These are phyloP conservation scores for Apogon talboti DNA, from an alignment of 2,797 vertebrate species.

Conservation along the genomic window DNA sequence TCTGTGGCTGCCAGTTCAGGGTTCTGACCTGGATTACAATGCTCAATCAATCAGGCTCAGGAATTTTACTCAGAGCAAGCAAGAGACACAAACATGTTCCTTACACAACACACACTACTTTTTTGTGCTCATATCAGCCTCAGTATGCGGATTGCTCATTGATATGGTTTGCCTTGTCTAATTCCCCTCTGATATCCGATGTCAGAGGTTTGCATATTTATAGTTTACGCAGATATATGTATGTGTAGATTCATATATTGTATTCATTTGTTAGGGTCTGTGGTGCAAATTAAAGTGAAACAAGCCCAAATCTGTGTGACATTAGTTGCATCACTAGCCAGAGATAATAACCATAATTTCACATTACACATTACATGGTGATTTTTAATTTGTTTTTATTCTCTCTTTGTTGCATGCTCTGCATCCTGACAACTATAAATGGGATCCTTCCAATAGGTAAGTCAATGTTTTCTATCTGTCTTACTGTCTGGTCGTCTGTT, in stretches of 20 bases:
- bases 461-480: slow-evolving; percentile 15
- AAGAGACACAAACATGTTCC: slow-evolving; percentile 50
- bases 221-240: background rate
- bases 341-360: too few relatives aligned
- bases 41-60: slow-evolving; percentile 67
- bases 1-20: slow-evolving; percentile 69
- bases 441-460: slow-evolving; percentile 49
- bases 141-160: slow-evolving; percentile 6
- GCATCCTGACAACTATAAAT: slow-evolving; percentile 29
- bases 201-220: slow-evolving; percentile 1
- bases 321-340: too few relatives aligned
- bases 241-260: slow-evolving; percentile 7
- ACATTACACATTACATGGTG: too few relatives aligned
- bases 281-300: slow-evolving; percentile 19
- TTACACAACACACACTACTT: slow-evolving; percentile 32
- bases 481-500: background rate
- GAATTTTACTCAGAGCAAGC: slow-evolving; percentile 59
- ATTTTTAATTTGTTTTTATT: slow-evolving; percentile 1
- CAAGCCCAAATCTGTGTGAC: too few relatives aligned
- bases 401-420: slow-evolving; percentile 24
- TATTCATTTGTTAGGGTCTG: slow-evolving; percentile 5
- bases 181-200: slow-evolving; percentile 10
- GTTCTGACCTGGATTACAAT: slow-evolving; percentile 79
- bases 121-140: slow-evolving; percentile 21
- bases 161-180: background rate